Evolutionary conservation across 2,113 vertebrate species (phyloP).

Genomic region (Carlito syrichta): DNA sequence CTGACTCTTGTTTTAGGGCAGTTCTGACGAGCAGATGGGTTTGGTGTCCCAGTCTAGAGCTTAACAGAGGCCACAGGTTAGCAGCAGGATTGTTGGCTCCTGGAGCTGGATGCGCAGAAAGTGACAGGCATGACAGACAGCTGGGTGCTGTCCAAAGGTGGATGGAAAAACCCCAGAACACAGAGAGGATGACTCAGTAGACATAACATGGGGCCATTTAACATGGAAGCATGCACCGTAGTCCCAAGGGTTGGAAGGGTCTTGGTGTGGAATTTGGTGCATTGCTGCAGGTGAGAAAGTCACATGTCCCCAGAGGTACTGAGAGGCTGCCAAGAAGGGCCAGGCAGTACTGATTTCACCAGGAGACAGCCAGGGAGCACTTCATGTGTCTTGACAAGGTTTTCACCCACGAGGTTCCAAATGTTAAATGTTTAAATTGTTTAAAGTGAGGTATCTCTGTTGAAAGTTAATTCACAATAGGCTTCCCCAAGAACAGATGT

Average conservation of each 20-base stretch:
- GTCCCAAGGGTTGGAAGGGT: rapidly evolving
- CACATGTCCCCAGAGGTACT: rapidly evolving
- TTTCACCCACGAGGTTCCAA: rapidly evolving
- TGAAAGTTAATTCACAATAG: background rate
- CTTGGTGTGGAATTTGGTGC: rapidly evolving
- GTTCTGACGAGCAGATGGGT: background rate
- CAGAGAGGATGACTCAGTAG: rapidly evolving
- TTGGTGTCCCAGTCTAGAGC: background rate
- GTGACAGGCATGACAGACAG: rapidly evolving
- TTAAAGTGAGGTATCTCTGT: too few species aligned
- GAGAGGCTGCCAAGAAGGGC: background rate
- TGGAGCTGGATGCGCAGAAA: rapidly evolving
- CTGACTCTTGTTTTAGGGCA: background rate
- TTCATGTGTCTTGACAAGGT: rapidly evolving
- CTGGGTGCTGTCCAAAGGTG: rapidly evolving
- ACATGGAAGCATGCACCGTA: rapidly evolving
- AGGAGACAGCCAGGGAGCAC: background rate
- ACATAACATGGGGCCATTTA: rapidly evolving
- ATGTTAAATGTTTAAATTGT: rapidly evolving
- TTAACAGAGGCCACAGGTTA: background rate
- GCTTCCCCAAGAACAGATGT: background rate
- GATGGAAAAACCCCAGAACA: background rate
- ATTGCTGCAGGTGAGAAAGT: rapidly evolving
- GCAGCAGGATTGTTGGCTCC: rapidly evolving
- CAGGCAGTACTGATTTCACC: rapidly evolving